Conservation (phyloP, 23 tunicate species). For the Aplidium turbinatum region DNA sequence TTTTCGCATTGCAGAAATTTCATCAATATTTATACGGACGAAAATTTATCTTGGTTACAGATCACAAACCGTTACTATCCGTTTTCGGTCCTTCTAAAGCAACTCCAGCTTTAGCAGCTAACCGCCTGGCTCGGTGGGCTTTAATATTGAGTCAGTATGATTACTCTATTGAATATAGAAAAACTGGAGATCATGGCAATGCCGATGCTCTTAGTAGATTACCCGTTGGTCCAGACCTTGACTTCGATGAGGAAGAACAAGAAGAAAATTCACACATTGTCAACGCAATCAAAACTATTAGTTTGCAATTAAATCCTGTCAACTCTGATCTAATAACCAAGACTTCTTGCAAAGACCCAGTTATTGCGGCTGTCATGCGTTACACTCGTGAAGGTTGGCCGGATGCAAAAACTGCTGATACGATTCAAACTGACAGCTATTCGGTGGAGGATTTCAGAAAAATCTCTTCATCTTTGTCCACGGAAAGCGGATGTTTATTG, state of each 20-base stretch:
- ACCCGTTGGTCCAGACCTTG: slow-evolving; percentile 20
- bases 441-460: neutral
- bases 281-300: slow-evolving; percentile 3
- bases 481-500: slow-evolving; percentile 33
- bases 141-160: slow-evolving; percentile 25
- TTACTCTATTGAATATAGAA: slow-evolving; percentile 30
- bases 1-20: slow-evolving; percentile 29
- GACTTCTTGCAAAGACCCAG: slow-evolving; percentile 32
- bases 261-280: slow-evolving; percentile 22
- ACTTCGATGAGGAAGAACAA: slow-evolving; percentile 12
- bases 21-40: slow-evolving; percentile 29
- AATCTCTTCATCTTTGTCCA: neutral
- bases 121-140: slow-evolving; percentile 33
- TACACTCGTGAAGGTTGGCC: slow-evolving; percentile 51
- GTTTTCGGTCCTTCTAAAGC: slow-evolving; percentile 25
- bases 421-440: neutral
- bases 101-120: slow-evolving; percentile 46
- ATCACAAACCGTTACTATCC: slow-evolving; percentile 43
- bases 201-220: slow-evolving; percentile 44
- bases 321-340: neutral
- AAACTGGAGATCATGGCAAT: slow-evolving; percentile 29
- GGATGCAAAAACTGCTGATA: too few relatives aligned
- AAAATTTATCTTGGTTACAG: slow-evolving; percentile 39
- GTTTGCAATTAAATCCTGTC: slow-evolving; percentile 14
- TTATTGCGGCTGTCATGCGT: slow-evolving; percentile 17